Evolutionary conservation across 35 echinoderm and acorn worm genomes (phyloP).

Genomic region (Apostichopus californicus): DNA sequence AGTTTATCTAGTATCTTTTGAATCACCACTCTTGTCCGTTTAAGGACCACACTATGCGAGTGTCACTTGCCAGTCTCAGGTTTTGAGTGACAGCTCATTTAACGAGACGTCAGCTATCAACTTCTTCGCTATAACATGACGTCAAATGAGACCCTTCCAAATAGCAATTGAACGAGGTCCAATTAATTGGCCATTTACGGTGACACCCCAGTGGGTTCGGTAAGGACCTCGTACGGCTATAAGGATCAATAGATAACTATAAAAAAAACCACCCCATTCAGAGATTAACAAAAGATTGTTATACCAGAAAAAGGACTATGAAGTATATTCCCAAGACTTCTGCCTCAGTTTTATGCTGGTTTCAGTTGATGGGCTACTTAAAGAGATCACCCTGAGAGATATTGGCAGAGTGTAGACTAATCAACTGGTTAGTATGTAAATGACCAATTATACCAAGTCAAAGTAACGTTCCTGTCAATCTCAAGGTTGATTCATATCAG

Average conservation of each 20-base stretch:
- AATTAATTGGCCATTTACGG: slow-evolving; percentile 31
- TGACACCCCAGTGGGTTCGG: slow-evolving; percentile 39
- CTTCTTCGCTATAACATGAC: neutral
- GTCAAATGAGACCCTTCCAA: neutral
- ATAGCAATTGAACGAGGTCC: neutral
- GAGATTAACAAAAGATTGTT: neutral
- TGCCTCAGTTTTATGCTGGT: neutral
- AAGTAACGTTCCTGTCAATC: neutral
- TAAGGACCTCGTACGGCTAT: neutral
- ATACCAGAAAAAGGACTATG: neutral
- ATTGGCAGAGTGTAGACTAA: neutral
- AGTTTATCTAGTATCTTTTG: too few species aligned
- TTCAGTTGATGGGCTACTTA: neutral
- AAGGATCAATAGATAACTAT: neutral
- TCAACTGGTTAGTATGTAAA: neutral
- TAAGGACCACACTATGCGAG: slow-evolving; percentile 10
- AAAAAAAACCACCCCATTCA: neutral
- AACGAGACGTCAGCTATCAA: neutral
- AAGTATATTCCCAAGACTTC: neutral
- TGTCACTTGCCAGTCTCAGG: neutral
- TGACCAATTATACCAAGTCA: neutral
- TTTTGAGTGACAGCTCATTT: slow-evolving; percentile 22
- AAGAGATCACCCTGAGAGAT: neutral
- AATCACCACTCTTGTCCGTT: too few species aligned
- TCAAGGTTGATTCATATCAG: neutral